Percentiles rank a stretch among this genome's conserved stretches.
phyloP scores from a whole-genome alignment of 2,113 vertebrate genomes.

The Taxidea taxus region DNA sequence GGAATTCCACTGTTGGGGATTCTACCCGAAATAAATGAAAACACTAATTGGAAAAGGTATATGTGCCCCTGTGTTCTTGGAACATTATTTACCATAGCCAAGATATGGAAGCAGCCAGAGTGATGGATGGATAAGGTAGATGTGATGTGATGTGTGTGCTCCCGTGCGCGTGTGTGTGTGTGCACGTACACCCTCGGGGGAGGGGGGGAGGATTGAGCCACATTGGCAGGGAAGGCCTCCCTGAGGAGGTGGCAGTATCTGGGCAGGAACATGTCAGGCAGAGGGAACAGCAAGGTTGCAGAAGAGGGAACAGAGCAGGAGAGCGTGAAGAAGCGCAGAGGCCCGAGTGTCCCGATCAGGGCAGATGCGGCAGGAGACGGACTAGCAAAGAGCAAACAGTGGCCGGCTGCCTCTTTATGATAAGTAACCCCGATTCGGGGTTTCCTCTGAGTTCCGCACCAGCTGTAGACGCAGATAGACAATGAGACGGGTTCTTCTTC shows the following conservation, averaged over 20 bases:
- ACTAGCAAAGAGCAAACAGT: fast-evolving
- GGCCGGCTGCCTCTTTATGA: fast-evolving
- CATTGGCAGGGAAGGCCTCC: not conserved
- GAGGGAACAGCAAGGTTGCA: not conserved
- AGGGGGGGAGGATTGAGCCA: not conserved
- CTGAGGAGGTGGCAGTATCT: not conserved
- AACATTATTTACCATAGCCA: not conserved
- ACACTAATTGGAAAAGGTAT: not conserved
- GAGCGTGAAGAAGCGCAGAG: not conserved
- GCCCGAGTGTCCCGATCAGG: not conserved
- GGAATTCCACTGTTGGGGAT: not conserved
- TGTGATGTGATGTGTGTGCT: not conserved
- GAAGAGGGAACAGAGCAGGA: not conserved
- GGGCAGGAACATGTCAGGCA: not conserved
- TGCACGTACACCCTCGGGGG: too few relatives aligned
- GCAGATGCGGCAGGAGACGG: fast-evolving
- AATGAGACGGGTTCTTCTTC: not conserved
- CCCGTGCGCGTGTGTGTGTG: too few relatives aligned
- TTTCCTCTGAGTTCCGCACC: not conserved
- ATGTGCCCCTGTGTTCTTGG: not conserved
- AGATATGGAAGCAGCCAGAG: not conserved
- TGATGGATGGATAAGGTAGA: not conserved
- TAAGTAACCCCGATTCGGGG: not conserved
- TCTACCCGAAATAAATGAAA: not conserved
- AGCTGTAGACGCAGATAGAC: not conserved